These are phyloP conservation scores for Uromys caudimaculatus DNA, from an alignment of 2,797 vertebrate species.

Conservation along the genomic window DNA sequence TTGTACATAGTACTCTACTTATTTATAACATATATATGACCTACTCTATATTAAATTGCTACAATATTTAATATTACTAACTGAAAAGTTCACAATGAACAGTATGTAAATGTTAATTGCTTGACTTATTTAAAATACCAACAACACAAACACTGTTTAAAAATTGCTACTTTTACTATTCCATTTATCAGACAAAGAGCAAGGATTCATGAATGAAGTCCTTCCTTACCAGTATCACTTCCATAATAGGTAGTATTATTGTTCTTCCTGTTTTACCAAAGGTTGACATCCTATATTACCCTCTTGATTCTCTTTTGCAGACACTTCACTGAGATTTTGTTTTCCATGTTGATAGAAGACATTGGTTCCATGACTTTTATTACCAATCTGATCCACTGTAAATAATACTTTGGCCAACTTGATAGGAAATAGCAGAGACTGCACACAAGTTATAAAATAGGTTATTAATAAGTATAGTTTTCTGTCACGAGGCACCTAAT, in stretches of 20 bases:
- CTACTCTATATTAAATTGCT: neutral
- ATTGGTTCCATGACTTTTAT: neutral
- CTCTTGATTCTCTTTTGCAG: neutral
- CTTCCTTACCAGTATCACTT: neutral
- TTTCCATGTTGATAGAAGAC: neutral
- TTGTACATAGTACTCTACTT: neutral
- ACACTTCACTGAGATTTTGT: neutral
- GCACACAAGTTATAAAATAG: conserved; percentile 39
- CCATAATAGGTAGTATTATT: neutral
- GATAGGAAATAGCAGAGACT: neutral
- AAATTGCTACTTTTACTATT: neutral
- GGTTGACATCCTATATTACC: neutral
- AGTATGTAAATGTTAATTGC: neutral
- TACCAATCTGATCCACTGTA: neutral
- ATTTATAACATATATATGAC: neutral
- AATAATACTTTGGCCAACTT: neutral
- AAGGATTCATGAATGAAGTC: neutral
- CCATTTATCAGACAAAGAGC: neutral
- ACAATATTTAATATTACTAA: neutral
- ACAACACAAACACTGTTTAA: neutral
- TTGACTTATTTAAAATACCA: neutral
- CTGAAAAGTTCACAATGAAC: neutral
- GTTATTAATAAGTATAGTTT: conserved; percentile 12
- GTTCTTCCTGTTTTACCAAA: neutral
- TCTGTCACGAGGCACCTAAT: conserved; percentile 50